These are phyloP conservation scores for Lepus townsendii DNA, from an alignment of 2,797 vertebrate species.

Conservation along the genomic window DNA sequence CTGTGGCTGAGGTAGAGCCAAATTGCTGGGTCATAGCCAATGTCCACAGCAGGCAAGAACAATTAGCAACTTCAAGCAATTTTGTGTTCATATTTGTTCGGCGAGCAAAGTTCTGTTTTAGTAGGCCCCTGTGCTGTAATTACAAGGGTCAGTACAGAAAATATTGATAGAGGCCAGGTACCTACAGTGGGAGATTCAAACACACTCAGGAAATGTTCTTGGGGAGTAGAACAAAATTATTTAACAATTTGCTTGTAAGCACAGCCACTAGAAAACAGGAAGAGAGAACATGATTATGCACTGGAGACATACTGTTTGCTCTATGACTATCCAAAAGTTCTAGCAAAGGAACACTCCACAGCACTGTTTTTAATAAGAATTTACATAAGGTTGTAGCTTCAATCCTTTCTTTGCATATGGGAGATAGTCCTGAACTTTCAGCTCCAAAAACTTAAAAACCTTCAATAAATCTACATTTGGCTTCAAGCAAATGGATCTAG, in stretches of 20 bases:
- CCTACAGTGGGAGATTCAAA: conserved; percentile 63
- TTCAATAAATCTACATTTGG: conserved; percentile 12
- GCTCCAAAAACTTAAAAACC: conserved; percentile 30
- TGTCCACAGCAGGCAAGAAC: conserved; percentile 66
- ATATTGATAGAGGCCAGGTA: conserved; percentile 60
- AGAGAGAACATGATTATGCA: neutral
- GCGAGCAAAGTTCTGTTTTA: conserved; percentile 70
- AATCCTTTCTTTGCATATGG: neutral
- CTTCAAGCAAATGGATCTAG: conserved; percentile 50
- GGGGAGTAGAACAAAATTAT: conserved; percentile 56
- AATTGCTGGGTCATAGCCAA: conserved; percentile 49
- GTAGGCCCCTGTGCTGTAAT: conserved; percentile 63
- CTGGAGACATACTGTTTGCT: conserved; percentile 14
- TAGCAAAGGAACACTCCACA: neutral
- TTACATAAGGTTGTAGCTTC: conserved; percentile 33
- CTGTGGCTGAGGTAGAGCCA: conserved; percentile 51
- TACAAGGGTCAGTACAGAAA: conserved; percentile 71
- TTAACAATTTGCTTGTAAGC: conserved; percentile 63
- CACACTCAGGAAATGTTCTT: conserved; percentile 58
- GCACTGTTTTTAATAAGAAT: conserved; percentile 49
- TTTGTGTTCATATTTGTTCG: conserved; percentile 59
- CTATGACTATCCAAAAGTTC: conserved; percentile 34
- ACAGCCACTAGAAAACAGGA: conserved; percentile 35
- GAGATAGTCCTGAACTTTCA: conserved; percentile 31
- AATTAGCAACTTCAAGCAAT: conserved; percentile 74